phyloP scores from a whole-genome alignment of 2,888 invertebrate genomes.

The Carcina quercana region DNA sequence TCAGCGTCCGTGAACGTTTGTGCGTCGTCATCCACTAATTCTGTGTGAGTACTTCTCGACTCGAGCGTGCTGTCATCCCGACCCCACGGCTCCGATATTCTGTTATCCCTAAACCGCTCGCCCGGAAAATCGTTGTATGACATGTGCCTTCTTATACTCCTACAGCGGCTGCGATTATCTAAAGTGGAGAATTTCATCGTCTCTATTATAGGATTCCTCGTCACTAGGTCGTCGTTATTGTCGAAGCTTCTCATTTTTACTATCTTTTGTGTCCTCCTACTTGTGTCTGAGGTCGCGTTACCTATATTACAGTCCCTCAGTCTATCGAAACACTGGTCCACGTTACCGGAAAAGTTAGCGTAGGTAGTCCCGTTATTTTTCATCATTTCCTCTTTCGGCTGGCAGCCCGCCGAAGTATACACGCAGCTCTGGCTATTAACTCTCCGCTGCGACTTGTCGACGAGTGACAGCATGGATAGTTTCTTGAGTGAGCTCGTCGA shows the following conservation, averaged over 20 bases:
- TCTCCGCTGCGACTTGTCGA: slow-evolving; percentile 59
- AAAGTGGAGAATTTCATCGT: slow-evolving; percentile 62
- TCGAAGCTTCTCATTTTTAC: slow-evolving; percentile 61
- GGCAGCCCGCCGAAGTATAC: slow-evolving; percentile 50
- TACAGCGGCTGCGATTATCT: slow-evolving; percentile 63
- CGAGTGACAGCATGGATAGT: slow-evolving; percentile 61
- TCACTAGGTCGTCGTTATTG: slow-evolving; percentile 49
- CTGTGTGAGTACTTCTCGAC: slow-evolving; percentile 46
- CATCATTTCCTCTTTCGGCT: slow-evolving; percentile 49
- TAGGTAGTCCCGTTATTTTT: slow-evolving; percentile 56
- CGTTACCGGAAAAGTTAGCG: slow-evolving; percentile 65
- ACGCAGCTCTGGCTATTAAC: slow-evolving; percentile 63
- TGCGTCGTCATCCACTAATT: slow-evolving; percentile 48
- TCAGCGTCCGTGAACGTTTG: slow-evolving; percentile 56
- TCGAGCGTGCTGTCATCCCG: slow-evolving; percentile 46
- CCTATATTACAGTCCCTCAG: slow-evolving; percentile 50
- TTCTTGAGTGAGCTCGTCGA: slow-evolving; percentile 62
- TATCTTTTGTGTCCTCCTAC: slow-evolving; percentile 39
- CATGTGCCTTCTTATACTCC: slow-evolving; percentile 63
- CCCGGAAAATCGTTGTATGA: slow-evolving; percentile 68
- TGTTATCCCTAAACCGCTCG: slow-evolving; percentile 50
- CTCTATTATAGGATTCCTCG: slow-evolving; percentile 42
- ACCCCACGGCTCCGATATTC: slow-evolving; percentile 48
- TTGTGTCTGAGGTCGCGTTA: slow-evolving; percentile 34
- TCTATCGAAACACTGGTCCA: slow-evolving; percentile 67